These are phyloP conservation scores for Lithosia quadra DNA, from an alignment of 2,888 invertebrate genomes.

Conservation along the genomic window DNA sequence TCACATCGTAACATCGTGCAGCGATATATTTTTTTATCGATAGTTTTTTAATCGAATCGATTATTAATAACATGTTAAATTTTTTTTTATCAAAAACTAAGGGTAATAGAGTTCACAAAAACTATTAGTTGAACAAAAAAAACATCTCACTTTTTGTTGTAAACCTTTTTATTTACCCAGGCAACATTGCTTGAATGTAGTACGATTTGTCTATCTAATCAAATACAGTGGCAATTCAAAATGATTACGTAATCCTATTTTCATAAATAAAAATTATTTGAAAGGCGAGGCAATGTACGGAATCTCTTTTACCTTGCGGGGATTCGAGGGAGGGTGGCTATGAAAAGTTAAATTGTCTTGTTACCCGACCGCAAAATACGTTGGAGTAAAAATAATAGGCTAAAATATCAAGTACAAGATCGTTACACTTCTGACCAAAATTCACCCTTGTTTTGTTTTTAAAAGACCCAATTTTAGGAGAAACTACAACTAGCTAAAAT, in stretches of 20 bases:
- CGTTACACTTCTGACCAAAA: constrained; percentile 9
- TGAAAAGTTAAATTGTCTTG: constrained; percentile 54
- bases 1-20: neutral
- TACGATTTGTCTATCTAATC: neutral
- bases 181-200: neutral
- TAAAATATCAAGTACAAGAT: constrained; percentile 31
- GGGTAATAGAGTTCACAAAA: neutral
- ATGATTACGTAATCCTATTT: constrained; percentile 24
- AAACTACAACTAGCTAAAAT: neutral
- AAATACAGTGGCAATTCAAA: constrained; percentile 9
- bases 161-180: neutral
- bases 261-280: constrained; percentile 35
- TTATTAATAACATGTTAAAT: too few species aligned
- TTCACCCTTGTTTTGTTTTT: constrained; percentile 14
- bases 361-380: constrained; percentile 37
- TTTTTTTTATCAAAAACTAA: neutral
- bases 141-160: too few species aligned
- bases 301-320: constrained; percentile 23
- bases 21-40: neutral
- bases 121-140: too few species aligned
- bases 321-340: constrained; percentile 28
- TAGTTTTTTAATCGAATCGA: neutral
- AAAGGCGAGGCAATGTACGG: constrained; percentile 17
- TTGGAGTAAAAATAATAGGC: constrained; percentile 38
- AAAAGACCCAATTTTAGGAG: neutral